Evolutionary conservation across 2,797 vertebrate species (phyloP).

Genomic region (Pampus argenteus): DNA sequence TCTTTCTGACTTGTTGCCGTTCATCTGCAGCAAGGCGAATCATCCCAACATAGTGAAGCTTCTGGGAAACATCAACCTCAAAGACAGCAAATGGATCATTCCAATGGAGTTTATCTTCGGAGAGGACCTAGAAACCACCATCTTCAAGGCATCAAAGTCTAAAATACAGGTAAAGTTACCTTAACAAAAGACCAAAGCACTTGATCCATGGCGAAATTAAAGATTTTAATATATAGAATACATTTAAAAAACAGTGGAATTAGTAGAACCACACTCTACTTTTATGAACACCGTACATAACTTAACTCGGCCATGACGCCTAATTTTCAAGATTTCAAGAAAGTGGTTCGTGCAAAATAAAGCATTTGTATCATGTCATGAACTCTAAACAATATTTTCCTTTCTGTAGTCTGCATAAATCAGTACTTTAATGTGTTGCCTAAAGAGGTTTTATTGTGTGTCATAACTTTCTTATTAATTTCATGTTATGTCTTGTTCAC

Average conservation of each 20-base stretch:
- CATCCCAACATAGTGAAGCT: slow-evolving; percentile 85
- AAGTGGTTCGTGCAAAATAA: neutral
- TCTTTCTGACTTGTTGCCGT: neutral
- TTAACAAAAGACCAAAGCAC: neutral
- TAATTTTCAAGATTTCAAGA: accelerated
- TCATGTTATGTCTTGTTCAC: neutral
- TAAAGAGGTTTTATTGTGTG: neutral
- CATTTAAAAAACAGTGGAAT: neutral
- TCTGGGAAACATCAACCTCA: slow-evolving; percentile 75
- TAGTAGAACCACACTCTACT: neutral
- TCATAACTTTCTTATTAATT: neutral
- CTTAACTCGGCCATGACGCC: neutral
- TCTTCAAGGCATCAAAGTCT: slow-evolving; percentile 78
- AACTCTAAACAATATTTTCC: neutral
- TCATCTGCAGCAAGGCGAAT: slow-evolving; percentile 65
- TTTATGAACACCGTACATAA: neutral
- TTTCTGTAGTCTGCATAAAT: neutral
- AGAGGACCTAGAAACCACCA: slow-evolving; percentile 84
- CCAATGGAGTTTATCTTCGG: slow-evolving; percentile 85
- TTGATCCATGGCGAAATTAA: slow-evolving; percentile 3
- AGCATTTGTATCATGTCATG: neutral
- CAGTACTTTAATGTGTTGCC: neutral
- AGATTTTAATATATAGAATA: neutral
- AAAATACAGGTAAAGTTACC: slow-evolving; percentile 77
- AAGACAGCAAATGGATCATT: slow-evolving; percentile 80